Conservation (phyloP, 2,888 invertebrate genomes). For the Callyntrura guangdongensis region DNA sequence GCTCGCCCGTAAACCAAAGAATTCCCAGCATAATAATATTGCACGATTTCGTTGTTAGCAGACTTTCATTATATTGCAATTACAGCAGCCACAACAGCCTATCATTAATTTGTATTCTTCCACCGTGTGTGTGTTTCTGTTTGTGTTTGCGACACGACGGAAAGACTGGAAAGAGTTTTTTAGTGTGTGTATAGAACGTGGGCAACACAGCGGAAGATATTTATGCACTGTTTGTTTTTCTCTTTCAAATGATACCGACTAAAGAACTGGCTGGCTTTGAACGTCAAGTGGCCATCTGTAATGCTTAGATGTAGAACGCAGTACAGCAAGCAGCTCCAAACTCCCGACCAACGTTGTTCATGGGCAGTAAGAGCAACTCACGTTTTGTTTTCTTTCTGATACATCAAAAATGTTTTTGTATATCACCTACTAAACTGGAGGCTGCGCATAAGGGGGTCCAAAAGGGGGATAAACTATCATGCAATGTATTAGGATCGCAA, state of each 20-base stretch:
- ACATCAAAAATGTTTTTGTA: not conserved
- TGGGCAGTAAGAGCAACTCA: not conserved
- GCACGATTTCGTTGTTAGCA: constrained; percentile 38
- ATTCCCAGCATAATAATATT: not conserved
- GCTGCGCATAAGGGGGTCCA: too few relatives aligned
- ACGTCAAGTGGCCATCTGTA: constrained; percentile 15
- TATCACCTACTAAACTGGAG: too few relatives aligned
- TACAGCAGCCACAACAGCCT: constrained; percentile 22
- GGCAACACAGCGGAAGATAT: not conserved
- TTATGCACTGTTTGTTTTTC: constrained; percentile 36
- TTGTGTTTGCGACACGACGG: not conserved
- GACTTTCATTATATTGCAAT: not conserved
- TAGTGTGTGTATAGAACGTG: not conserved
- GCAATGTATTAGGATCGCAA: too few relatives aligned
- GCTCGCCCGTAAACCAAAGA: not conserved
- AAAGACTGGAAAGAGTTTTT: not conserved
- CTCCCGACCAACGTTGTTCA: too few relatives aligned
- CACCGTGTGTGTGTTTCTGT: constrained; percentile 7
- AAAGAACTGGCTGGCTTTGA: not conserved
- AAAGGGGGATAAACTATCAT: too few relatives aligned
- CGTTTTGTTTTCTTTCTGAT: not conserved
- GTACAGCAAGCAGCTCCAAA: not conserved
- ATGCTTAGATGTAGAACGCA: not conserved
- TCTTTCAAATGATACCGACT: constrained; percentile 11
- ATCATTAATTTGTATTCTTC: constrained; percentile 50